A percentile compares a stretch with the other conserved stretches of the same genome.
Conservation (phyloP, 2,113 vertebrate genomes). For the Trematomus loennbergii region DNA sequence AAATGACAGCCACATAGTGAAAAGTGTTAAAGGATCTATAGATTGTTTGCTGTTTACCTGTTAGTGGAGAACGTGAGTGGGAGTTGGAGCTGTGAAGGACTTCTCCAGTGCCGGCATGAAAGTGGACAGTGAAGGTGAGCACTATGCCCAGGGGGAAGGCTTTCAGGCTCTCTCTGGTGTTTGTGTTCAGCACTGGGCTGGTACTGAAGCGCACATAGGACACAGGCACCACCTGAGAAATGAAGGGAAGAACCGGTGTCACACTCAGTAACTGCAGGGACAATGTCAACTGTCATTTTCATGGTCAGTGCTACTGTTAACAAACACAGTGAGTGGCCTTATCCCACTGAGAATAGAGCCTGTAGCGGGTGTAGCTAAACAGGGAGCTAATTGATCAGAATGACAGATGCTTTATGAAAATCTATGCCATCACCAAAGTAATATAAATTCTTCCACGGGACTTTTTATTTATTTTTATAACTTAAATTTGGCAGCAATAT, state of each 20-base stretch:
- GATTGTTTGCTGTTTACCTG: slow-evolving; percentile 81
- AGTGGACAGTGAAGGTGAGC: slow-evolving; percentile 89
- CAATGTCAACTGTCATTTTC: slow-evolving; percentile 16
- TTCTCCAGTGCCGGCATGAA: slow-evolving; percentile 93
- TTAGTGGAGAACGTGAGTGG: slow-evolving; percentile 88
- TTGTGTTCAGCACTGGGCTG: slow-evolving; percentile 84
- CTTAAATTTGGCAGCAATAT: no score
- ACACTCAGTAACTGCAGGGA: slow-evolving; percentile 1
- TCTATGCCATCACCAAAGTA: background rate
- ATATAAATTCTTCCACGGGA: background rate
- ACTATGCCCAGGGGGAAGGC: slow-evolving; percentile 91
- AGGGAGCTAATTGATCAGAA: background rate
- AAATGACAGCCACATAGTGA: background rate
- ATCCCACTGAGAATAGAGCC: background rate
- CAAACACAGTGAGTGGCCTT: background rate
- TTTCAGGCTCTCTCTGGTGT: slow-evolving; percentile 78
- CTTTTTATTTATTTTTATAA: no score
- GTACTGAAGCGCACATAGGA: slow-evolving; percentile 92
- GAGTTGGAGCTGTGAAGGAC: slow-evolving; percentile 90
- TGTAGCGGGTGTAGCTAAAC: background rate
- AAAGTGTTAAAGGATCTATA: background rate
- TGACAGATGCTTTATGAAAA: background rate
- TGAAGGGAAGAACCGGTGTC: background rate
- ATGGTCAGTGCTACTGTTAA: slow-evolving; percentile 10
- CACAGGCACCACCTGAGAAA: slow-evolving; percentile 90